Base-by-base conservation (phyloP, 2,888 invertebrate species). In the Parthenolecanium corni region DNA sequence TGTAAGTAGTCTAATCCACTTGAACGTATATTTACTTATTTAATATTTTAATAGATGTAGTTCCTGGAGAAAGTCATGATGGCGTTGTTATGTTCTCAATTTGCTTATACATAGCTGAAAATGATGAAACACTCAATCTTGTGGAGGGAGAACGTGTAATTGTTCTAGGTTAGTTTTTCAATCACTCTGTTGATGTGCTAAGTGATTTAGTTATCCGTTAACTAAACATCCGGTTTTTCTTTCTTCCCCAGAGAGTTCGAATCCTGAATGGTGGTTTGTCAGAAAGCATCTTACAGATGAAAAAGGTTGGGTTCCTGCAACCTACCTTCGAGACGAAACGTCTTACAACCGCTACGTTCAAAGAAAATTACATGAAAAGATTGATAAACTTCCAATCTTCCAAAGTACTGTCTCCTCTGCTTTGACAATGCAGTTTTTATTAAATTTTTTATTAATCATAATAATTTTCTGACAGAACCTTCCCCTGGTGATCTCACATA, bases 191-290 rank as follows among this genome's bases (percentile, higher is more conserved):
- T n/a, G n/a, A n/a, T n/a, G n/a, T n/a, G n/a, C n/a, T n/a, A n/a
- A n/a, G n/a, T n/a, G n/a, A n/a, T n/a, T n/a, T n/a, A n/a, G n/a
- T n/a, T n/a, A n/a, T n/a, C n/a, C n/a, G n/a, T n/a, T n/a, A n/a
- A n/a, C n/a, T n/a, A n/a, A n/a, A n/a, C n/a, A n/a, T n/a, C n/a
- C n/a, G n/a, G n/a, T n/a, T n/a, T n/a, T n/a, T n/a, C n/a, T n/a
- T n/a, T n/a, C n/a, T 31, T 31, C 9, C 68, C 52, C 74, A 80
- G 87, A 89, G 75, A 85, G 85, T 58, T 85, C 86, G 54, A 89
- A 89, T 73, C 80, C 84, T 58, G 92, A 92, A 72, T 92, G 92
- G 91, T 93, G 92, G 91, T 89, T 86, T 71, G 89, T 93, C 0
- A 84, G 83, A 69, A 93, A 93, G 73, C 84, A 88, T 73, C 77